Conservation (phyloP, 2,888 invertebrate species). For the Tachina fera region DNA sequence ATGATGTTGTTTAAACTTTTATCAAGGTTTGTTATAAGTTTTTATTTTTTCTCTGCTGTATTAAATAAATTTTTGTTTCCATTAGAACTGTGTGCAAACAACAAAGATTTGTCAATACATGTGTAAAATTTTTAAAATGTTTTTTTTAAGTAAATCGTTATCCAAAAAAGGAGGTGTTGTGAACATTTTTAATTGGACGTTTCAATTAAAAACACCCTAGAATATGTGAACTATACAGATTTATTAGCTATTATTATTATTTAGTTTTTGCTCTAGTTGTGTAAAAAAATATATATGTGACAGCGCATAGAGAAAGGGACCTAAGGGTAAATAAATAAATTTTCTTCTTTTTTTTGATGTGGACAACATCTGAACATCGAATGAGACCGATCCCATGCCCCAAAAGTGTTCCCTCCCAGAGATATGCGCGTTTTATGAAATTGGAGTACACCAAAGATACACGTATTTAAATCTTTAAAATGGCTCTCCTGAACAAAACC, state of each 20-base stretch:
- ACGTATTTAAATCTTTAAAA: too few species aligned
- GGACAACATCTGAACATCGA: too few species aligned
- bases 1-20: conserved; percentile 59
- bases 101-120: conserved; percentile 25
- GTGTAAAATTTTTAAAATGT: conserved; percentile 32
- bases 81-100: not conserved
- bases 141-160: conserved; percentile 15
- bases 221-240: conserved; percentile 1
- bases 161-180: conserved; percentile 47
- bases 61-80: not conserved
- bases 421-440: too few species aligned
- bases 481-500: too few species aligned
- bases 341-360: too few species aligned
- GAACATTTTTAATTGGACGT: conserved; percentile 46
- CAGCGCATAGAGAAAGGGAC: too few species aligned
- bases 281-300: not conserved
- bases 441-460: too few species aligned
- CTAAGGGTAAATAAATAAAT: too few species aligned
- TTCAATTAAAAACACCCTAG: conserved; percentile 34
- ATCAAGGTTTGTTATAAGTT: conserved; percentile 35
- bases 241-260: not conserved
- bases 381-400: too few species aligned
- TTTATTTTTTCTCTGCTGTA: not conserved
- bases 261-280: not conserved
- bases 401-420: too few species aligned